Percentiles rank a stretch among this genome's conserved stretches.
phyloP scores from a whole-genome alignment of 2,797 vertebrate genomes.

The Corythornis leucogaster region DNA sequence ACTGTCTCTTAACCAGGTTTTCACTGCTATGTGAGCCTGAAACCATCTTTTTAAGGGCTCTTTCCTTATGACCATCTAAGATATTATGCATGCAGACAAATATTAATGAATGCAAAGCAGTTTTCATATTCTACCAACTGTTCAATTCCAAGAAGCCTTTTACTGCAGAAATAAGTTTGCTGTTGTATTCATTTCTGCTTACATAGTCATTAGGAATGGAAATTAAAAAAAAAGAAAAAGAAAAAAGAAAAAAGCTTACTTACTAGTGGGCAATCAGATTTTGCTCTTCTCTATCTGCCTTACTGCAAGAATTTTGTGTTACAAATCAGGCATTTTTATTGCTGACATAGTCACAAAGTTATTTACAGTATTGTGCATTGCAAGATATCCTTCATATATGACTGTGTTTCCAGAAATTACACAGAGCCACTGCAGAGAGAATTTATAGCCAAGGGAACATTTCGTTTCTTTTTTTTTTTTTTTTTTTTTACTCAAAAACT shows the following conservation, averaged over 20 bases:
- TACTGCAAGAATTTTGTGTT: background rate
- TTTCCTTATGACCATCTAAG: background rate
- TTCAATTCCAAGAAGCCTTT: background rate
- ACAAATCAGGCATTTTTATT: constrained; percentile 5
- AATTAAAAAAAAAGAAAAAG: background rate
- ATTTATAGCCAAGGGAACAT: background rate
- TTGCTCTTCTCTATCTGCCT: background rate
- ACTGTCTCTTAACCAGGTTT: background rate
- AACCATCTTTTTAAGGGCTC: background rate
- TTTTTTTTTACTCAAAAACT: background rate
- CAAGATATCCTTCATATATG: background rate
- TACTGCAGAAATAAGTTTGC: background rate
- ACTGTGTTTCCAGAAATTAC: constrained; percentile 13
- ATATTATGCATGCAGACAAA: background rate
- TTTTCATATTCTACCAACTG: background rate
- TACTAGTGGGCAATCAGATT: background rate
- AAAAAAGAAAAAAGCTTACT: background rate
- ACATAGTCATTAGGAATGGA: background rate
- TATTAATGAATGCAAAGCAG: background rate
- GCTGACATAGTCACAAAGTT: background rate
- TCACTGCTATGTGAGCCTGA: background rate
- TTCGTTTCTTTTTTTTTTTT: background rate
- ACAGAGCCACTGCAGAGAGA: background rate
- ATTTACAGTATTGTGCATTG: background rate
- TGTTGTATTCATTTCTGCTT: background rate